Conservation (phyloP, 2,113 vertebrate genomes). For the Epinephelus lanceolatus region DNA sequence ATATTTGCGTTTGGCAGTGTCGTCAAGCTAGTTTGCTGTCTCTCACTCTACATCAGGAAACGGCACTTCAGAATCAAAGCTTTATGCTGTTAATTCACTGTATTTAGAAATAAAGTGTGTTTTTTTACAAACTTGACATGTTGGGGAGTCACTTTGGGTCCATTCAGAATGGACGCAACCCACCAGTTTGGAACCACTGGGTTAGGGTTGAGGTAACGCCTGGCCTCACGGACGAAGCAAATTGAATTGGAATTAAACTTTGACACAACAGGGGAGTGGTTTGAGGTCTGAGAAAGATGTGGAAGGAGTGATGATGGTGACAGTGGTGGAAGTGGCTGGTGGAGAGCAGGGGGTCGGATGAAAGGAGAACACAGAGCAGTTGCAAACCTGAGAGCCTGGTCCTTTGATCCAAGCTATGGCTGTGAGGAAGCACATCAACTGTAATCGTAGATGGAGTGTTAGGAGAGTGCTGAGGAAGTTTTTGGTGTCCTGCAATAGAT, state of each 20-base stretch:
- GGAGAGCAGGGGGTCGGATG: neutral
- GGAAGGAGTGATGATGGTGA: neutral
- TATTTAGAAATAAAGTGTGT: too few relatives aligned
- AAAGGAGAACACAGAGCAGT: neutral
- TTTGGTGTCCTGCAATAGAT: neutral
- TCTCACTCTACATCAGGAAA: too few relatives aligned
- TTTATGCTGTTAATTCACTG: too few relatives aligned
- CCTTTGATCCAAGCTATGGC: slow-evolving; percentile 8
- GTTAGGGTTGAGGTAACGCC: neutral
- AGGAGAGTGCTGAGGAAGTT: neutral
- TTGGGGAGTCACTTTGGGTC: too few relatives aligned
- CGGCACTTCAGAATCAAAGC: too few relatives aligned
- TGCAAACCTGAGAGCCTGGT: neutral
- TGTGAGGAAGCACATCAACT: slow-evolving; percentile 11
- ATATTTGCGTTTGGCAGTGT: too few relatives aligned
- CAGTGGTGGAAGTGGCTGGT: neutral
- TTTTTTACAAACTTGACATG: too few relatives aligned
- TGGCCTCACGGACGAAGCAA: neutral
- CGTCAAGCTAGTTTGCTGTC: too few relatives aligned
- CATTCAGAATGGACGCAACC: too few relatives aligned
- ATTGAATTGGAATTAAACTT: neutral
- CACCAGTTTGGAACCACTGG: too few relatives aligned
- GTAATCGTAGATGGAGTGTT: neutral
- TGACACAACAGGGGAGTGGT: neutral
- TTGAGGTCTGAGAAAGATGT: neutral